Percentiles rank a stretch among this genome's conserved stretches.
Conservation (phyloP, 2,888 invertebrate genomes). For the Hybos culiciformis region DNA sequence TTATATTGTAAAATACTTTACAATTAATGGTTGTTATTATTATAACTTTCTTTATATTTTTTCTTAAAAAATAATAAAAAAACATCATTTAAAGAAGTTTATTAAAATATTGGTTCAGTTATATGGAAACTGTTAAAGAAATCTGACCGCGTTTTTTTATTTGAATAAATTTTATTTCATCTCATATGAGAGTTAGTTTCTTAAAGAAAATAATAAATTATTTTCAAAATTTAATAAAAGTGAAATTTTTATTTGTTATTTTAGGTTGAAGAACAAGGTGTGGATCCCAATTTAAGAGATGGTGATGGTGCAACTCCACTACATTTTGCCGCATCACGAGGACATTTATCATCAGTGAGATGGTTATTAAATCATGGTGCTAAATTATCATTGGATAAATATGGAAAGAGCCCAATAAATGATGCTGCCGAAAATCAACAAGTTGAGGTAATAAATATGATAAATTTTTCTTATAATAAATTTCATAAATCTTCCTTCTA, state of each 20-base stretch:
- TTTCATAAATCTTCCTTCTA: too few relatives aligned
- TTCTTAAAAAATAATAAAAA: too few relatives aligned
- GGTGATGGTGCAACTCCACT: constrained; percentile 81
- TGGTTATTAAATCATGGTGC: constrained; percentile 79
- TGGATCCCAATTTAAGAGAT: constrained; percentile 72
- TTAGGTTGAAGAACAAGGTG: constrained; percentile 67
- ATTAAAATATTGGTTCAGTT: too few relatives aligned
- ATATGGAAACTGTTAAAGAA: constrained; percentile 5
- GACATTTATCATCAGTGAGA: constrained; percentile 63
- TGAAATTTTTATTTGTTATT: constrained; percentile 4
- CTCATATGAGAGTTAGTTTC: too few relatives aligned
- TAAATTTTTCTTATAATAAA: constrained; percentile 10
- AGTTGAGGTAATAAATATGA: constrained; percentile 49
- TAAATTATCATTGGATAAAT: constrained; percentile 64
- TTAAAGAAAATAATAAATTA: too few relatives aligned
- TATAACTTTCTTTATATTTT: too few relatives aligned
- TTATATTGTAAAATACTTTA: too few relatives aligned
- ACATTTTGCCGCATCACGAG: constrained; percentile 77
- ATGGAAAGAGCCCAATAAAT: constrained; percentile 81
- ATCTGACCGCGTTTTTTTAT: too few relatives aligned
- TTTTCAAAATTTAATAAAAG: too few relatives aligned
- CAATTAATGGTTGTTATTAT: too few relatives aligned
- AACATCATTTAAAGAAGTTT: too few relatives aligned
- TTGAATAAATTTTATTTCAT: too few relatives aligned
- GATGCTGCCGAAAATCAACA: constrained; percentile 86